Evolutionary conservation across 2,113 vertebrate genomes (phyloP), one percentile per base, ranked within the genome.

Genomic region (Falcunculus frontatus): DNA sequence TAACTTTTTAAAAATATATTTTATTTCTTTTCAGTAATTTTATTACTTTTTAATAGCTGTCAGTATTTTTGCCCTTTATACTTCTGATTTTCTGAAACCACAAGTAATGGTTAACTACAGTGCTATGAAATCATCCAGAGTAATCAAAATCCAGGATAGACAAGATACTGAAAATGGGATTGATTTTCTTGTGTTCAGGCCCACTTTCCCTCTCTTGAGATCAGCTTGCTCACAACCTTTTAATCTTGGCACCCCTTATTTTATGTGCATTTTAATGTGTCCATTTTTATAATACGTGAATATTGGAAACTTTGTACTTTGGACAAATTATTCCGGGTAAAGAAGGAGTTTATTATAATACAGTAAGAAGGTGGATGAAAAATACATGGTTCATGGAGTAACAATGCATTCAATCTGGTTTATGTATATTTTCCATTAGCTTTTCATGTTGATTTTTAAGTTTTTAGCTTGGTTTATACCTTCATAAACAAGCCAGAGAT

Each of bases 361-460:
- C 4, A 32, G 4, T 52, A 44, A 44, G 33, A 80, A 65, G 27
- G 11, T 27, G 49, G 33, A 15, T 80, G 20, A 80, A 86, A 82
- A 84, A 30, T 33, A 30, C 0, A 1, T 56, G 20, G 20, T 74
- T 90, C 22, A 4, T 26, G n/a, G 42, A 68, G 12, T 46, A 72
- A 26, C 10, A 55, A 5, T 18, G 6, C 13, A 16, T 64, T 22
- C 11, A 21, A 0, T 72, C 14, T 77, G 13, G 1, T 69, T 42
- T 65, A 53, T 59, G 9, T 64, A 6, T 41, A 25, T 81, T 84
- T 91, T 68, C 23, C 26, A 2, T 53, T 89, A 50, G 7, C 8
- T 79, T 72, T 68, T 73, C 4, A 7, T 7, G 2, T 64, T 76
- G 25, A 3, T 63, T 68, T 80, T 83, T 47, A 52, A 42, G 5